Evolutionary conservation across 2,797 vertebrate species (phyloP).

Genomic region (Rhodeus uyekii): DNA sequence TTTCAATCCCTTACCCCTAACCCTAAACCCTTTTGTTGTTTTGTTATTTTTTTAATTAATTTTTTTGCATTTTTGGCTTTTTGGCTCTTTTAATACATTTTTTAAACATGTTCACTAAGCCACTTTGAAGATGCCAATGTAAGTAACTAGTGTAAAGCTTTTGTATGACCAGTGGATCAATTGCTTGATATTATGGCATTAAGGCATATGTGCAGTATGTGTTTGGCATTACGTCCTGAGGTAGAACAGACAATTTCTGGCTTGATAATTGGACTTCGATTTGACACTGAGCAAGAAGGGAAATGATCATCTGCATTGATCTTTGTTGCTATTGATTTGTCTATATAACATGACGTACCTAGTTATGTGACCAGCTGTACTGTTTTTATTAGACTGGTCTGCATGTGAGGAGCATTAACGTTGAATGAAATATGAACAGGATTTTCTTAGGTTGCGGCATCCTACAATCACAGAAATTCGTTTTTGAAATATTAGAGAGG

Average conservation of each 20-base stretch:
- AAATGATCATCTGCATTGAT: conserved; percentile 74
- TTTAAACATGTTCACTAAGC: neutral
- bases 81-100: neutral
- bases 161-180: neutral
- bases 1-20: neutral
- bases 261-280: conserved; percentile 77
- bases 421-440: neutral
- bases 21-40: too few relatives aligned
- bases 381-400: conserved; percentile 51
- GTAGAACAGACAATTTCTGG: conserved; percentile 53
- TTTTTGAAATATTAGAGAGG: neutral
- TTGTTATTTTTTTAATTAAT: too few relatives aligned
- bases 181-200: neutral
- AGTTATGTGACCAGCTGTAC: conserved; percentile 59
- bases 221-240: conserved; percentile 38
- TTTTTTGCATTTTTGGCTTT: neutral
- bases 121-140: neutral
- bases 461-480: neutral
- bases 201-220: neutral
- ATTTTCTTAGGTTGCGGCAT: neutral
- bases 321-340: conserved; percentile 65
- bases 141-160: neutral
- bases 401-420: conserved; percentile 13
- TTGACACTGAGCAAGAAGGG: conserved; percentile 68
- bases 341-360: conserved; percentile 68